Evolutionary conservation across 2,113 vertebrate species (phyloP).

Genomic region (Phycodurus eques): DNA sequence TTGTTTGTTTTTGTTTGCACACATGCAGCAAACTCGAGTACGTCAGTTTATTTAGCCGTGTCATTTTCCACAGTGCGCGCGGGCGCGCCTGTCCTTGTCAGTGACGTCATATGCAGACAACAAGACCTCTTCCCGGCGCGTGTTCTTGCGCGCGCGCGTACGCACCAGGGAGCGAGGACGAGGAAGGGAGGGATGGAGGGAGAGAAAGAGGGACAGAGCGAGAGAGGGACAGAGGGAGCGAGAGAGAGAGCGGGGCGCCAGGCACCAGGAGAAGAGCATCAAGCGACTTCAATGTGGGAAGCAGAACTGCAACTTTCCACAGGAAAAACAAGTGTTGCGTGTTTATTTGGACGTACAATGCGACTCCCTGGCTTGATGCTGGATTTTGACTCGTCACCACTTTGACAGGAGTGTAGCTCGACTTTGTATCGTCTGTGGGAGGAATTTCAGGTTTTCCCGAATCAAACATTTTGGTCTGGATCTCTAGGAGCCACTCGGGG

Average conservation of each 20-base stretch:
- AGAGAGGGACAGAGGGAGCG: constrained; percentile 52
- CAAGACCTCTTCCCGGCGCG: constrained; percentile 48
- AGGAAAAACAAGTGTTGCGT: constrained; percentile 5
- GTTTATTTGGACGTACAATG: constrained; percentile 67
- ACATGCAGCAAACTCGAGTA: not conserved
- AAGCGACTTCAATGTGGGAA: constrained; percentile 24
- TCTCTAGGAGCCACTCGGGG: constrained; percentile 44
- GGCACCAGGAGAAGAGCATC: constrained; percentile 36
- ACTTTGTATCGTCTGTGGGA: constrained; percentile 22
- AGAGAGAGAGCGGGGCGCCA: constrained; percentile 46
- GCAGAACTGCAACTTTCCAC: not conserved
- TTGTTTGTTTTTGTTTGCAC: not conserved
- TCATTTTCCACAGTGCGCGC: not conserved
- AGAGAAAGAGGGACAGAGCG: constrained; percentile 36
- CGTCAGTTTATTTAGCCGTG: not conserved
- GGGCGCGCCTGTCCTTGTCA: constrained; percentile 3
- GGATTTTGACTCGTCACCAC: constrained; percentile 50
- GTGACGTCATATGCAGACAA: constrained; percentile 68
- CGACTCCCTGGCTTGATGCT: constrained; percentile 48
- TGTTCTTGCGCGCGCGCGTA: constrained; percentile 27
- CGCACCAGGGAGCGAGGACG: not conserved
- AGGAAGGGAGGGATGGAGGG: constrained; percentile 3
- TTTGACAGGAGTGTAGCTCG: constrained; percentile 46
- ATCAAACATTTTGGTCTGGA: constrained; percentile 36
- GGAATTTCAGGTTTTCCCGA: constrained; percentile 35